These are phyloP conservation scores for Cliona cf. orientalis DNA, from an alignment of 37 sponge, comb jelly and placozoan species.

Conservation along the genomic window DNA sequence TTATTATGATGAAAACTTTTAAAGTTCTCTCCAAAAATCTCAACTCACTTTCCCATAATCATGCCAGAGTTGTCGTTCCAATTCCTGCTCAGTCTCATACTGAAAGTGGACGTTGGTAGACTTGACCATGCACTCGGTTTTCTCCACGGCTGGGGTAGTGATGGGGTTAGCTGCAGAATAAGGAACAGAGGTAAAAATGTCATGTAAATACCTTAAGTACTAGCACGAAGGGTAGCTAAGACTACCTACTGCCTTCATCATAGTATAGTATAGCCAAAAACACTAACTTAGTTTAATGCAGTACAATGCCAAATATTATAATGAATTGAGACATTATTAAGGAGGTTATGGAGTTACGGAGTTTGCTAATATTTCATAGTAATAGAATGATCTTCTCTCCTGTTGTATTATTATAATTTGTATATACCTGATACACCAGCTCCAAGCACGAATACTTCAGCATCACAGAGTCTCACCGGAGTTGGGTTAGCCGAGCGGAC, in stretches of 20 bases:
- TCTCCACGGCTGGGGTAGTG: constrained; percentile 17
- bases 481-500: constrained; percentile 59
- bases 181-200: background rate
- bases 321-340: background rate
- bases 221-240: too few species aligned
- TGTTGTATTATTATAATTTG: background rate
- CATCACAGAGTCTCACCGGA: constrained; percentile 76
- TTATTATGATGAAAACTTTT: background rate
- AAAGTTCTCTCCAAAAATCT: background rate
- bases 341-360: too few species aligned
- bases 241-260: too few species aligned
- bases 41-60: constrained; percentile 34
- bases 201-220: background rate
- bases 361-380: background rate
- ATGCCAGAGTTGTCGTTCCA: constrained; percentile 10
- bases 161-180: constrained; percentile 63
- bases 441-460: constrained; percentile 70
- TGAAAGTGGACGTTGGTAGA: constrained; percentile 59
- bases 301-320: background rate
- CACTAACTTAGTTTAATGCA: too few species aligned
- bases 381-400: background rate
- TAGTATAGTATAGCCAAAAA: too few species aligned
- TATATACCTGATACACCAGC: constrained; percentile 72
- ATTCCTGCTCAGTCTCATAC: constrained; percentile 41
- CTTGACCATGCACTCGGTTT: background rate